Conservation (phyloP, 2,888 invertebrate species). For the Cheilosia scutellata region DNA sequence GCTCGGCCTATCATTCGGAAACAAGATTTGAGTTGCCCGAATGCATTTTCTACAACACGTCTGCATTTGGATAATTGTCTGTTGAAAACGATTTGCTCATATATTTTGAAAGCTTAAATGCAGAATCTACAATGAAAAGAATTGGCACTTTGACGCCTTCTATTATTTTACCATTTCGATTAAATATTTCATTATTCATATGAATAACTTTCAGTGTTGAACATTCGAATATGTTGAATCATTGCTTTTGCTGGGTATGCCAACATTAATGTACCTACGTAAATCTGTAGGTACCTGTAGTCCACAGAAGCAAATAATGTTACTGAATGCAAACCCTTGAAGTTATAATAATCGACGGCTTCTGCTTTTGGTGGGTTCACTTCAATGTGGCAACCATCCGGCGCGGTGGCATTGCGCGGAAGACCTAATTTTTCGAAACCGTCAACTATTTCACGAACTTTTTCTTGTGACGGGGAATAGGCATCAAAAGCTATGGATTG, state of each 20-base stretch:
- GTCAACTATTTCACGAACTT: too few species aligned
- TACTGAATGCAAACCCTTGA: conserved; percentile 40
- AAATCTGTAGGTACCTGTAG: conserved; percentile 24
- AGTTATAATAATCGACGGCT: conserved; percentile 40
- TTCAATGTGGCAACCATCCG: conserved; percentile 37
- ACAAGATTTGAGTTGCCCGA: conserved; percentile 5
- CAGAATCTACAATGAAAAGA: too few species aligned
- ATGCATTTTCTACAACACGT: conserved; percentile 16
- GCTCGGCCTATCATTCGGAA: conserved; percentile 1
- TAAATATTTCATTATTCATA: too few species aligned
- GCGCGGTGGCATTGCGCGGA: conserved; percentile 46
- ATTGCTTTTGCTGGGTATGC: conserved; percentile 8
- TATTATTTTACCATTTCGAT: too few species aligned
- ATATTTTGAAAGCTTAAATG: too few species aligned
- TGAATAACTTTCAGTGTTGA: too few species aligned
- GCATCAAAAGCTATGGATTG: too few species aligned
- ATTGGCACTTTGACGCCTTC: too few species aligned
- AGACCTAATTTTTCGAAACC: too few species aligned
- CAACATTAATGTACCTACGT: conserved; percentile 32
- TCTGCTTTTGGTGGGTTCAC: conserved; percentile 32
- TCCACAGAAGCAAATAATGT: conserved; percentile 43
- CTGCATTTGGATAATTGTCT: conserved; percentile 32
- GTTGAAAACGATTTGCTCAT: conserved; percentile 1
- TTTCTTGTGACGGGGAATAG: too few species aligned
- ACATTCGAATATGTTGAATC: too few species aligned